Base-by-base conservation (phyloP, 2,888 invertebrate species). In the Dasypogon diadema region DNA sequence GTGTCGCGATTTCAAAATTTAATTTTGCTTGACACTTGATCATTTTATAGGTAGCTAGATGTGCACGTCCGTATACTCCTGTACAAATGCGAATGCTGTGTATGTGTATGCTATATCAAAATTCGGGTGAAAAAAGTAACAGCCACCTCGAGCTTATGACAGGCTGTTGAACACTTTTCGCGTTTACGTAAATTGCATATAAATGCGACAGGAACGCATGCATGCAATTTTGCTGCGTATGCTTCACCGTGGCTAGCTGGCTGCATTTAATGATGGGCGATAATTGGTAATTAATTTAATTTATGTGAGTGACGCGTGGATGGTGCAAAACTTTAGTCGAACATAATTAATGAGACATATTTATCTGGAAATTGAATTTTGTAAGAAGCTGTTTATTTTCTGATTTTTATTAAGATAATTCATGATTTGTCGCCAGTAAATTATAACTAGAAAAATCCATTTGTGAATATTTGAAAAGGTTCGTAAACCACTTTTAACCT, bases 231-330 rank as follows among this genome's bases (percentile, higher is more conserved):
- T 65, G 18, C 48, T 30, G 74, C 37, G 56, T 56, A 26, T 48
- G 21, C 22, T 26, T 60, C 2, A 30, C 14, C 46, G 51, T 26
- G 14, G 24, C 18, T 4, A 24, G 30, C 54, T 22, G 68, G 42
- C 56, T 22, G 51, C 48, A 70, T 81, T 80, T 81, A 81, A 81
- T 80, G 80, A 81, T 78, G 78, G 75, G 79, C 81, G 80, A 81
- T 84, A 84, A 84, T 84, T 84, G 84, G 83, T 83, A 84, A 84
- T 84, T 84, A 84, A 84, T 84, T 84, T 83, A 83, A 83, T 83
- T 84, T 84, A 83, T 83, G 82, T 82, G 56, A 58, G 26, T 16
- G 37, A 58, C 24, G 46, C 37, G 26, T 22, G 73, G 46, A 58
- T 37, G 46, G 56, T 46, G 56, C 42, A 24, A 26, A 58, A 24